Conservation (phyloP, 2,888 invertebrate species). For the Sminthurides aquaticus region DNA sequence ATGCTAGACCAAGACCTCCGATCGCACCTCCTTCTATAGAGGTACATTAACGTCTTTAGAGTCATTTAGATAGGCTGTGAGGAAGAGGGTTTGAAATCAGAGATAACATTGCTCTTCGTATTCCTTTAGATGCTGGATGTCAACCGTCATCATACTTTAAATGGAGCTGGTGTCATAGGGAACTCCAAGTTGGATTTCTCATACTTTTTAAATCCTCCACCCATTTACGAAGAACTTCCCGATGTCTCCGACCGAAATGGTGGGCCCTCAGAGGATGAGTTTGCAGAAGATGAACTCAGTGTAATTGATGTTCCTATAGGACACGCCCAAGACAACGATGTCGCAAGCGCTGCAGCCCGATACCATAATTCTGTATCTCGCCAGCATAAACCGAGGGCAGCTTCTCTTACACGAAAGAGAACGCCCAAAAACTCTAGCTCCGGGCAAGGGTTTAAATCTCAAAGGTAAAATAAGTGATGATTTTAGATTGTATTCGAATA, state of each 20-base stretch:
- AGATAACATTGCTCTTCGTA: background rate
- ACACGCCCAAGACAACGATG: conserved; percentile 32
- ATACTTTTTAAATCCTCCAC: conserved; percentile 43
- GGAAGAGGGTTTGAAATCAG: background rate
- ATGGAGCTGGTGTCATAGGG: conserved; percentile 38
- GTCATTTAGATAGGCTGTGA: too few species aligned
- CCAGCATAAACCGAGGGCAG: conserved; percentile 34
- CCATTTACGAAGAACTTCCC: conserved; percentile 43
- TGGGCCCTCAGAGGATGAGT: conserved; percentile 43
- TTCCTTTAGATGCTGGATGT: conserved; percentile 41
- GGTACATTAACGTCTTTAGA: conserved; percentile 27
- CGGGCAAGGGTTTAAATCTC: conserved; percentile 39
- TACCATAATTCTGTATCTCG: conserved; percentile 33
- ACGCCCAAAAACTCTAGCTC: conserved; percentile 21
- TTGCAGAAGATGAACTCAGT: conserved; percentile 43
- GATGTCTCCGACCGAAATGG: conserved; percentile 36
- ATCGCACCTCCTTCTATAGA: conserved; percentile 43
- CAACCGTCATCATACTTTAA: conserved; percentile 36
- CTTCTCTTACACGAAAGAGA: conserved; percentile 36
- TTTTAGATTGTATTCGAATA: too few species aligned
- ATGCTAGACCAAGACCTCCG: conserved; percentile 42
- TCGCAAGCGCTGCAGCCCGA: conserved; percentile 28
- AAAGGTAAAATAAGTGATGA: conserved; percentile 25
- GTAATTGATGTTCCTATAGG: conserved; percentile 43
- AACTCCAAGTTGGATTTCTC: conserved; percentile 43